Base-by-base conservation (phyloP, 1,140 invertebrate genomes). In the Heliconius hewitsoni region DNA sequence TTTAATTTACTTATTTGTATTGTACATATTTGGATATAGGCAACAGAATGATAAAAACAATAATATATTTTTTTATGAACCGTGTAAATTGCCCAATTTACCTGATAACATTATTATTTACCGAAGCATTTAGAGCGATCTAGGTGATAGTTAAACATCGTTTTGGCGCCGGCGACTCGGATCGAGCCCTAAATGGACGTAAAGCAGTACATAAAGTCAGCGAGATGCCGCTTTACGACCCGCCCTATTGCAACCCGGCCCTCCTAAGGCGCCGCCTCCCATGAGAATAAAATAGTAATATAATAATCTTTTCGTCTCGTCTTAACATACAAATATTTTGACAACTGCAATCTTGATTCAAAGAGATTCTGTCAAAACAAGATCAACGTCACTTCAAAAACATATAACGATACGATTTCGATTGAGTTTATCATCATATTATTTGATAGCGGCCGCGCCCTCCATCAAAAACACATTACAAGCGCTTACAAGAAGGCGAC, bases 391-490 rank as follows among this genome's bases (percentile, higher is more conserved):
- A 87, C 81, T 85, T 46, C 79, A 30, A 80, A 82, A 80, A 83
- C 52, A 77, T 82, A 84, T 84, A 80, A 84, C 73, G 37, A 74
- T 79, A 82, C 76, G 81, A 37, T 84, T 77, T 87, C 79, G 72
- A 78, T 82, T 82, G 81, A 83, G 80, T 84, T 86, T 90, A 90
- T 90, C 87, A 77, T 27, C 57, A 73, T 81, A 80, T 82, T 90
- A 89, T 73, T 74, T 78, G 88, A 86, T 89, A 90, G 81, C 85
- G 82, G 77, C 90, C 90, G 87, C 90, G 84, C 91, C 92, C 90
- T 91, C 87, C 83, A 93, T 94, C 93, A 93, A 94, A 93, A 93
- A 85, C 87, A 86, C 86, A 92, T 93, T 94, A 94, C 89, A 87
- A 86, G 84, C 86, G 87, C 82, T 91, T 90, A 91, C 86, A 91